Conservation (phyloP, 2,113 vertebrate species). For the Aldabrachelys gigantea region DNA sequence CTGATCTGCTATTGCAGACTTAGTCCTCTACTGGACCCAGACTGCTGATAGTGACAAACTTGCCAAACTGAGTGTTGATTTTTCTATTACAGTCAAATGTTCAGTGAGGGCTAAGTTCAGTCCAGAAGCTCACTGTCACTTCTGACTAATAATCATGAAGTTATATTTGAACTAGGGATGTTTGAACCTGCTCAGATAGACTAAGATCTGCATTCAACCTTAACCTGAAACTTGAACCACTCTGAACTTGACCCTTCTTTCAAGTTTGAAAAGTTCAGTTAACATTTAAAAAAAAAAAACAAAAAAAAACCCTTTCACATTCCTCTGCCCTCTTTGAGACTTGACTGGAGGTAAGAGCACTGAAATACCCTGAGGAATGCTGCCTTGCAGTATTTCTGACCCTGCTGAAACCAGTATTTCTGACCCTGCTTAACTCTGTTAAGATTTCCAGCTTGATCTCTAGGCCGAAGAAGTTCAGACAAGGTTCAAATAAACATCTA, state of each 20-base stretch:
- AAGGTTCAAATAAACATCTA: background rate
- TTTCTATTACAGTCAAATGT: background rate
- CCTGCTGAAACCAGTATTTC: conserved; percentile 20
- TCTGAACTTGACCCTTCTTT: background rate
- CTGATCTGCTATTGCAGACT: background rate
- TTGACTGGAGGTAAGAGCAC: conserved; percentile 13
- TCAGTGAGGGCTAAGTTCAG: background rate
- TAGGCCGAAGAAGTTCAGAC: background rate
- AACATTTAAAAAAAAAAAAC: background rate
- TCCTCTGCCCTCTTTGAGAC: conserved; percentile 26
- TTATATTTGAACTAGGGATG: background rate
- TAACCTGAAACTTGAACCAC: background rate
- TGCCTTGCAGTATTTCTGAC: conserved; percentile 35
- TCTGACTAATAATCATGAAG: background rate
- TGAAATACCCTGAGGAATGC: conserved; percentile 25
- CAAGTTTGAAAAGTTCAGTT: conserved; percentile 9
- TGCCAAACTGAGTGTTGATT: background rate
- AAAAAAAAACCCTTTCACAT: conserved; percentile 3
- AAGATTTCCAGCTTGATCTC: background rate
- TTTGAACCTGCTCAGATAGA: background rate
- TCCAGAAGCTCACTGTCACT: background rate
- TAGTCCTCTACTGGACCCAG: background rate
- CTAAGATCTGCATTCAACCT: background rate
- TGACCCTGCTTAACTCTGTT: conserved; percentile 23
- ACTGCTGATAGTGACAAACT: background rate